Percentiles rank a stretch among this genome's conserved stretches.
Conservation (phyloP, 2,797 vertebrate genomes). For the Nyctibius grandis region DNA sequence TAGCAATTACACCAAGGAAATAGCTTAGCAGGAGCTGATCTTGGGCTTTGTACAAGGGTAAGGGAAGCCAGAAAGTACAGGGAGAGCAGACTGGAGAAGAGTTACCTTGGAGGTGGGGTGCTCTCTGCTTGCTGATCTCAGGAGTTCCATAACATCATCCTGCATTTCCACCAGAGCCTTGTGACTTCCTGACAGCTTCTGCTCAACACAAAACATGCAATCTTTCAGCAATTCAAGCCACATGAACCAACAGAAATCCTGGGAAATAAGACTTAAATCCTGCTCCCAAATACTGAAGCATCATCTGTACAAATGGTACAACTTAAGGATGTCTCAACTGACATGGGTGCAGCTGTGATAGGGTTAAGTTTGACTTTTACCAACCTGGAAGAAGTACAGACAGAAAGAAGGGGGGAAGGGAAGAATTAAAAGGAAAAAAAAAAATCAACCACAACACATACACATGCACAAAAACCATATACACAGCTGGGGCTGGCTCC, state of each 20-base stretch:
- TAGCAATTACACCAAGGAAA: not conserved
- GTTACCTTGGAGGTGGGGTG: constrained; percentile 86
- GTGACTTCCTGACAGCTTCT: constrained; percentile 96
- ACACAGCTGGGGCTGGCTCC: not conserved
- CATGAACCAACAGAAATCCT: not conserved
- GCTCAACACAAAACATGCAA: constrained; percentile 54
- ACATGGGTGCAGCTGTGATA: not conserved
- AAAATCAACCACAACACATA: not conserved
- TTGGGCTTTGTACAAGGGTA: not conserved
- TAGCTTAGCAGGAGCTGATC: not conserved
- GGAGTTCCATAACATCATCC: constrained; percentile 86
- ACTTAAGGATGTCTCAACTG: not conserved
- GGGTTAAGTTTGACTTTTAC: not conserved
- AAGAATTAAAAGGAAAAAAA: not conserved
- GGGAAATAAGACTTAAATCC: not conserved
- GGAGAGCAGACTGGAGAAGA: not conserved
- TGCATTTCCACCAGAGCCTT: constrained; percentile 99
- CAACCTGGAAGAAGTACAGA: not conserved
- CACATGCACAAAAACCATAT: not conserved
- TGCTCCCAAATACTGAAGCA: not conserved
- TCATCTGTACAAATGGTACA: not conserved
- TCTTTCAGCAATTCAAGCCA: not conserved
- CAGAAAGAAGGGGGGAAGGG: not conserved
- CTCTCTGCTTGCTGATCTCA: constrained; percentile 83
- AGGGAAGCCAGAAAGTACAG: not conserved